Base-by-base conservation (phyloP, 2,888 invertebrate genomes). In the Machimus atricapillus region DNA sequence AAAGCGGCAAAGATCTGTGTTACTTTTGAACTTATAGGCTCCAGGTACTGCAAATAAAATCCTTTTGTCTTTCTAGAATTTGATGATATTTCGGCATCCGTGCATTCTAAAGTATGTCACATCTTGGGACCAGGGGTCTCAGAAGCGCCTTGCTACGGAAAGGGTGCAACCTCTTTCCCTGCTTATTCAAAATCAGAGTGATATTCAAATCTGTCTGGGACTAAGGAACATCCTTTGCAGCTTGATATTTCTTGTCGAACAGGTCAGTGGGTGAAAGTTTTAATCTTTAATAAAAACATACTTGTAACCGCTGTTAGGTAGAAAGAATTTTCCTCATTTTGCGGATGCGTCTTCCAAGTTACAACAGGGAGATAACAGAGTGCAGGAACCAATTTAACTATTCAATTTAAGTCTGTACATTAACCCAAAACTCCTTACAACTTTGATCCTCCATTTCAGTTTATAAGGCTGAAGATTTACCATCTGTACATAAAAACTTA, bases 31-130 rank as follows among this genome's bases (percentile, higher is more conserved):
- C 43, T 46, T 46, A 16, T 46, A 0, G 52, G 5, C n/a, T 52
- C 19, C 16, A 27, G 34, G 1, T 0, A 40, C 9, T 40, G 2
- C 9, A 40, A 40, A 40, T 40, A 2, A 34, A 7, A 8, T 79
- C 5, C n/a, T 43, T 37, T 12, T 37, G n/a, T 23, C 23, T 56
- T 46, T 94, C 86, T 92, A 98, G 97, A 97, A 97, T 93, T 93
- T 97, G 88, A 96, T 96, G 94, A 95, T 97, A 87, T 95, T 97
- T 92, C 95, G 98, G 0, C 98, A 98, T 93, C 98, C 98, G 0
- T 96, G 95, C 90, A 97, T 98, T 89, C 92, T 98, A 14, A 96
- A 95, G 90, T 98, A 97, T 91, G 94, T 97, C 89, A 95, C 96
- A 34, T 96, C 96, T 1, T 97, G 97, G 95, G 95, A 95, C 88